These are phyloP conservation scores for Cinclus cinclus DNA, from an alignment of 2,113 vertebrate species.

Conservation along the genomic window DNA sequence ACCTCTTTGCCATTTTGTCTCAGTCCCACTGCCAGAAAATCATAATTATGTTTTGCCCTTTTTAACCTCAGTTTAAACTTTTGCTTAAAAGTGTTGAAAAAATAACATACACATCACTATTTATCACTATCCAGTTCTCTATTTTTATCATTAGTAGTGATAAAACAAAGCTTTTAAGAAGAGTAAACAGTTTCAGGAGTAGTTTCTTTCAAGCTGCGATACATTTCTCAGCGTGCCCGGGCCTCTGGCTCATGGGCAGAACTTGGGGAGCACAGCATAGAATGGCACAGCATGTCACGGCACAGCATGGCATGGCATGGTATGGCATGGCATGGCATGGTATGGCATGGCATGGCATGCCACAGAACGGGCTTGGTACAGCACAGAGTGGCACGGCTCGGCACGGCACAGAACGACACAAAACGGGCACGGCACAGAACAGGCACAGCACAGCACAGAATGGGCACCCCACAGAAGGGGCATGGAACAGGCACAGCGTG, in stretches of 20 bases:
- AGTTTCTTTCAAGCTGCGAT: not conserved
- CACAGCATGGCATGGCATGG: too few species aligned
- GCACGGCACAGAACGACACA: too few species aligned
- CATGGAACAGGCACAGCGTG: too few species aligned
- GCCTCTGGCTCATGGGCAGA: not conserved
- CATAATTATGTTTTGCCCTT: not conserved
- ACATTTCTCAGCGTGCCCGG: not conserved
- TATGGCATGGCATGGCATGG: too few species aligned
- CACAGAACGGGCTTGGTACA: not conserved
- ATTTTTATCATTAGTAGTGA: not conserved
- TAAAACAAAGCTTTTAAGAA: not conserved
- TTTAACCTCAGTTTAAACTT: not conserved
- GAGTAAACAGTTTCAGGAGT: not conserved
- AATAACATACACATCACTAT: not conserved
- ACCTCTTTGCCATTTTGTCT: not conserved
- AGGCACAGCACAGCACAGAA: too few species aligned
- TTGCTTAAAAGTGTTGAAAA: not conserved
- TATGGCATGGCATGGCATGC: too few species aligned
- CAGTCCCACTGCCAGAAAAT: not conserved
- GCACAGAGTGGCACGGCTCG: not conserved
- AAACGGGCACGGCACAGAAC: too few species aligned
- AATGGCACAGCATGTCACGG: too few species aligned
- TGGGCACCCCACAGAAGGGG: too few species aligned
- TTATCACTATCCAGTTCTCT: not conserved
- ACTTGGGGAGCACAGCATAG: not conserved